Conservation (phyloP, 2,797 vertebrate genomes). For the Paedocypris micromegethes region DNA sequence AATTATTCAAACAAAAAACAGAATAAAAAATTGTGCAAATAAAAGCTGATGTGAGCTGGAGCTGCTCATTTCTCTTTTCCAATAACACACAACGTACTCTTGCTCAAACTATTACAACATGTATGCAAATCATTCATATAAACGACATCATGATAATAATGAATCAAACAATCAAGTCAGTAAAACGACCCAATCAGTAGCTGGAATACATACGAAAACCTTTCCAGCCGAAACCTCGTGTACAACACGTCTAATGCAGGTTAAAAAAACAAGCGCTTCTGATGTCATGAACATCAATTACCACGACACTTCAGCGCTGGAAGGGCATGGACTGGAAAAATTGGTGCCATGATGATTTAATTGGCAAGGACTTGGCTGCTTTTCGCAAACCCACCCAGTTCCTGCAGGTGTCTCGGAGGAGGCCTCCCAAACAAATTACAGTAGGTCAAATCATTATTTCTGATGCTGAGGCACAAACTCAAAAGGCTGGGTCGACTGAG, state of each 20-base stretch:
- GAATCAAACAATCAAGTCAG: background rate
- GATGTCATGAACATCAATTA: conserved; percentile 47
- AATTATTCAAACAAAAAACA: no score
- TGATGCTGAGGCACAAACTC: conserved; percentile 56
- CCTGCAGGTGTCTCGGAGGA: conserved; percentile 65
- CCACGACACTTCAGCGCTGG: conserved; percentile 40
- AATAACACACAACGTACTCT: no score
- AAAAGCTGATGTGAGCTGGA: no score
- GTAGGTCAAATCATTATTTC: conserved; percentile 64
- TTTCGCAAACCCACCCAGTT: conserved; percentile 37
- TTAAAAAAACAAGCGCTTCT: conserved; percentile 33
- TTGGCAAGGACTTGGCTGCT: conserved; percentile 41
- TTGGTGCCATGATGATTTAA: conserved; percentile 46
- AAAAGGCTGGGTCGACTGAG: conserved; percentile 26
- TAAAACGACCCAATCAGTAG: conserved; percentile 12
- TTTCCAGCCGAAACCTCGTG: conserved; percentile 22
- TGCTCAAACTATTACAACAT: no score
- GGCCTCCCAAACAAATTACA: conserved; percentile 61
- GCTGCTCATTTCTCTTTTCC: no score
- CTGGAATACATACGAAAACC: conserved; percentile 9
- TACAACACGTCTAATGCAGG: conserved; percentile 30
- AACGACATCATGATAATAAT: no score
- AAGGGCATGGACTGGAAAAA: conserved; percentile 47
- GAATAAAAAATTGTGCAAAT: no score
- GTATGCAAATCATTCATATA: no score